Evolutionary conservation across 2,888 invertebrate genomes (phyloP).

Genomic region (Steromphala cineraria): DNA sequence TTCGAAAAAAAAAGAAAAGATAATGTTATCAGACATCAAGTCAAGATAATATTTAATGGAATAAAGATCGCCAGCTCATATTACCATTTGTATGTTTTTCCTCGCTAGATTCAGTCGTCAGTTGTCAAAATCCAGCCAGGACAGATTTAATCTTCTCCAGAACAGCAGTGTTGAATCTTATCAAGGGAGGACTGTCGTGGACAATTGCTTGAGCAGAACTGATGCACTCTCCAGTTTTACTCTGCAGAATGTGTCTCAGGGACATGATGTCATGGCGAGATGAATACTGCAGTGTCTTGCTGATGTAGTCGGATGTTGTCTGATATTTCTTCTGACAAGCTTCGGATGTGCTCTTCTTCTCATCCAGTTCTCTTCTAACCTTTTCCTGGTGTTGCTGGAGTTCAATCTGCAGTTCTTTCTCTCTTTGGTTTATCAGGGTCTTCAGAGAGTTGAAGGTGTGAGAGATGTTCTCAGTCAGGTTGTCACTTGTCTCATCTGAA

Average conservation of each 20-base stretch:
- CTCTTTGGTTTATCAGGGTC: neutral
- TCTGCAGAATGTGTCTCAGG: neutral
- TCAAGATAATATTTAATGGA: too few species aligned
- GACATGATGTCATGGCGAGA: neutral
- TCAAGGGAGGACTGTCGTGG: neutral
- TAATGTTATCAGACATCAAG: too few species aligned
- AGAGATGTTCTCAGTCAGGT: neutral
- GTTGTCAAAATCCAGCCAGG: neutral
- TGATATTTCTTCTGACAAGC: neutral
- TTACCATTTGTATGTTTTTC: too few species aligned
- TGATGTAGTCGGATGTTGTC: neutral
- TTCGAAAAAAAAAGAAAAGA: too few species aligned
- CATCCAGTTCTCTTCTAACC: neutral
- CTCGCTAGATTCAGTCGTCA: too few species aligned
- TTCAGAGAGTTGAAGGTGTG: neutral
- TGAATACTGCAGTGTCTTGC: neutral
- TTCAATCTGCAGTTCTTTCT: neutral
- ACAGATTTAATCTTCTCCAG: neutral
- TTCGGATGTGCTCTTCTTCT: neutral
- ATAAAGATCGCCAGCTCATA: too few species aligned
- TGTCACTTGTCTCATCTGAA: neutral
- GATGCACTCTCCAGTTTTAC: neutral
- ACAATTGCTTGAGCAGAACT: neutral
- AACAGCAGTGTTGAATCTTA: neutral
- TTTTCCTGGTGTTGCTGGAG: neutral